Conservation (phyloP, 2,797 vertebrate species). For the Sebastes alutus region DNA sequence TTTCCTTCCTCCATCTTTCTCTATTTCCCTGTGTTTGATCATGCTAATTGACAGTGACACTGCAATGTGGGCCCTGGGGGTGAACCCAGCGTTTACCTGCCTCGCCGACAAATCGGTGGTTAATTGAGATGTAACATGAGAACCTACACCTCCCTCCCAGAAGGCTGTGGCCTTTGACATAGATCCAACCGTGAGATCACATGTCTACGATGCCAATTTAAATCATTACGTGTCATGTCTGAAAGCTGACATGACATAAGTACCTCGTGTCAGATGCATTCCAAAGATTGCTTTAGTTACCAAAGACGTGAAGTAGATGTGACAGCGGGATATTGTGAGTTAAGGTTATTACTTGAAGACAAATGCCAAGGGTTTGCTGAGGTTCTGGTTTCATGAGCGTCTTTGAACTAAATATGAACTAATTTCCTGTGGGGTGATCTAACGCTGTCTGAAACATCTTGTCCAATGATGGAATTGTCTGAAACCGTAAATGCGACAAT, state of each 20-base stretch:
- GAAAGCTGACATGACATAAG: constrained; percentile 8
- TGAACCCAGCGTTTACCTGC: constrained; percentile 38
- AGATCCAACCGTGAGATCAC: constrained; percentile 9
- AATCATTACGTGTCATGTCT: constrained; percentile 12
- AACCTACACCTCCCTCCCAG: constrained; percentile 5
- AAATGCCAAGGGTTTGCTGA: neutral
- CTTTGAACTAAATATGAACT: neutral
- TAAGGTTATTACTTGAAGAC: neutral
- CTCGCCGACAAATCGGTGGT: constrained; percentile 46
- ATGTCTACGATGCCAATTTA: constrained; percentile 17
- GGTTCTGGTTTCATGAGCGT: neutral
- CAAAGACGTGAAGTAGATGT: neutral
- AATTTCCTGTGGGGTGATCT: neutral
- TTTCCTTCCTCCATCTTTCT: neutral
- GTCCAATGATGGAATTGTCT: neutral
- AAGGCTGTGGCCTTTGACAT: constrained; percentile 26
- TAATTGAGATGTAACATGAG: constrained; percentile 59
- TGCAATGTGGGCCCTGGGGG: constrained; percentile 22
- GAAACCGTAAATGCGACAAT: neutral
- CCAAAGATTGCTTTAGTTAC: neutral
- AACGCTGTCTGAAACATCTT: neutral
- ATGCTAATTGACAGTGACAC: constrained; percentile 37
- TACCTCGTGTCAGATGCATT: neutral
- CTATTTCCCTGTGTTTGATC: constrained; percentile 44
- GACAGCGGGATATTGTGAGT: neutral